Conservation (phyloP, 2,113 vertebrate species). For the Chlamydotis undulata region DNA sequence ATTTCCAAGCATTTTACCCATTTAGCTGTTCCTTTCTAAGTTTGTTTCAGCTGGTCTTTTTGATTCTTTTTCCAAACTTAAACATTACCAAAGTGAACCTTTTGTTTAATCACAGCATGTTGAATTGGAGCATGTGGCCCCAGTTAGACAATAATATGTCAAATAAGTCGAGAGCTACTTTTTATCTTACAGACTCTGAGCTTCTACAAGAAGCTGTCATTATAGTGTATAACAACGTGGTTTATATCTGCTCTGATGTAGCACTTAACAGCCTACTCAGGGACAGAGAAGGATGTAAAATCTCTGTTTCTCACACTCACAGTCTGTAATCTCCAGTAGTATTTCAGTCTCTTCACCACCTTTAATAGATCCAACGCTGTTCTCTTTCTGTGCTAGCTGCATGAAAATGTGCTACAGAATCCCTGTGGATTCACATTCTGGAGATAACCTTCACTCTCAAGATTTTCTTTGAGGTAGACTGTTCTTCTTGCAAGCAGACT, state of each 20-base stretch:
- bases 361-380: not conserved
- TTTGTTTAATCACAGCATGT: not conserved
- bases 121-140: not conserved
- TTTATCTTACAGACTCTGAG: not conserved
- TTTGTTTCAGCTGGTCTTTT: not conserved
- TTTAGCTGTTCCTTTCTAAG: not conserved
- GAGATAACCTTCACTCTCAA: constrained; percentile 12
- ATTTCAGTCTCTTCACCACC: constrained; percentile 17
- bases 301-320: not conserved
- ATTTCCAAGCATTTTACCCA: not conserved
- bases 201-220: not conserved
- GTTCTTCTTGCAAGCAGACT: not conserved
- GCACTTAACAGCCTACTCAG: not conserved
- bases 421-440: not conserved
- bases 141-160: not conserved
- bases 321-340: not conserved
- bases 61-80: not conserved
- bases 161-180: not conserved
- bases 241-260: not conserved
- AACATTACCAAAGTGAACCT: not conserved
- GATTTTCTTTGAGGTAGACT: not conserved
- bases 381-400: constrained; percentile 11
- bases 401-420: constrained; percentile 4
- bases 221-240: not conserved
- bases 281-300: constrained; percentile 3